Base-by-base conservation (phyloP, 1,140 invertebrate genomes). In the Littorina saxatilis region DNA sequence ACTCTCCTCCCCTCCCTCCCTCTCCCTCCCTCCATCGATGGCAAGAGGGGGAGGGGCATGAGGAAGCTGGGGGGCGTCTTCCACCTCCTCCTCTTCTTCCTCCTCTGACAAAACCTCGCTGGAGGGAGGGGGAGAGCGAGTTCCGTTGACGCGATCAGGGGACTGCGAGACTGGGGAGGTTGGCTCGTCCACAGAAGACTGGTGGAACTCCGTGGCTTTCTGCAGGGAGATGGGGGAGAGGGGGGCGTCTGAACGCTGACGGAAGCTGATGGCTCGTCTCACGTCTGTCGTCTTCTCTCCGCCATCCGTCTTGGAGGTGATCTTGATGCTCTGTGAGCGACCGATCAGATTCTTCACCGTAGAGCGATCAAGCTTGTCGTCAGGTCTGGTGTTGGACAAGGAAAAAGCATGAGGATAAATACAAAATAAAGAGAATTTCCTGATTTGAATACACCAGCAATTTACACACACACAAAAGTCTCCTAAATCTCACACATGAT, bases 251-350 rank as follows among this genome's bases (percentile, higher is more conserved):
- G 87, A 84, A 39, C 80, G 76, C 40, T 77, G 80, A 20, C 85
- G 84, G 83, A 90, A 90, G 83, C 89, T 90, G 68, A 89, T 85
- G 43, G 89, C 89, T 50, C 88, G 82, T 27, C 86, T 82, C 0
- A 89, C 83, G 63, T 88, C 87, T n/a, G 68, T 74, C 43, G 73
- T 80, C 9, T 74, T 79, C n/a, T 82, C 82, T n/a, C 87, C 81
- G 52, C 78, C 80, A 2, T 75, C 76, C 20, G 80, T 82, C 27
- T 88, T 82, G 3, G 70, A 84, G 17, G 73, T 82, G 40, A 84
- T 86, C 81, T 90, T 90, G 35, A 88, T 88, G 81, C 88, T 91
- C 39, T 87, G 87, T 13, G 90, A 90, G 77, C 90, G 79, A n/a
- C 88, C 90, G 79, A 90, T 87, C 40, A 90, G 70, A 83, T 88